Percentiles rank a stretch among this genome's conserved stretches.
phyloP scores from a whole-genome alignment of 1,140 invertebrate genomes.

The Capitella teleta region DNA sequence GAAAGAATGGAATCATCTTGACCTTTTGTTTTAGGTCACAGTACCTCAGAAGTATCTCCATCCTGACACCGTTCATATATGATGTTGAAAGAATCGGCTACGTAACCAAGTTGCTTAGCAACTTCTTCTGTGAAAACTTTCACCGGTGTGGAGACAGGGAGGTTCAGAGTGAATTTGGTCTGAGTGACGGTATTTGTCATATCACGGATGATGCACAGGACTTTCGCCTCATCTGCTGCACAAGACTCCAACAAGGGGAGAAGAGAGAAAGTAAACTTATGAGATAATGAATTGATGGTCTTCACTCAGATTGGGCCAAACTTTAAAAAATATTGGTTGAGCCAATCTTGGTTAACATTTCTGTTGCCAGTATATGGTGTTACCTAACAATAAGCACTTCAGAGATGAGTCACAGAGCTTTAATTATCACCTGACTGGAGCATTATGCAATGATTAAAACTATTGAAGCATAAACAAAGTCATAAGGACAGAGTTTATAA shows the following conservation, averaged over 20 bases:
- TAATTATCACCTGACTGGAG: too few species aligned
- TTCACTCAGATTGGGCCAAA: too few species aligned
- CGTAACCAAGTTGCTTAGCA: conserved; percentile 45
- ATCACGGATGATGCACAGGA: conserved; percentile 49
- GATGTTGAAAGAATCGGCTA: conserved; percentile 45
- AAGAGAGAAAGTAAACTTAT: too few species aligned
- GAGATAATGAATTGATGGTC: too few species aligned
- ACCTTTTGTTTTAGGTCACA: conserved; percentile 8
- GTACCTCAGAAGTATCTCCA: not conserved
- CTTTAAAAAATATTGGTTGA: too few species aligned
- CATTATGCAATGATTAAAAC: too few species aligned
- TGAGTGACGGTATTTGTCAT: conserved; percentile 38
- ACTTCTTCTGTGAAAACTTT: conserved; percentile 45
- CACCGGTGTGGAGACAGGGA: conserved; percentile 45
- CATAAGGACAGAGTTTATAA: too few species aligned
- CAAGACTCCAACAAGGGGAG: conserved; percentile 18
- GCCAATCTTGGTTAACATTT: too few species aligned
- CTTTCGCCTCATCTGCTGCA: conserved; percentile 31
- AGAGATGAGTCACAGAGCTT: too few species aligned
- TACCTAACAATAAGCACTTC: too few species aligned
- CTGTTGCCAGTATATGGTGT: too few species aligned
- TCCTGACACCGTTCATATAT: conserved; percentile 28
- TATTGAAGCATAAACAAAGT: too few species aligned
- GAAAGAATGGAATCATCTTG: conserved; percentile 14
- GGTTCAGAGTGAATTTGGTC: conserved; percentile 30